Percentiles rank a stretch among this genome's conserved stretches.
Conservation (phyloP, 2,113 vertebrate species). For the Serinus canaria region DNA sequence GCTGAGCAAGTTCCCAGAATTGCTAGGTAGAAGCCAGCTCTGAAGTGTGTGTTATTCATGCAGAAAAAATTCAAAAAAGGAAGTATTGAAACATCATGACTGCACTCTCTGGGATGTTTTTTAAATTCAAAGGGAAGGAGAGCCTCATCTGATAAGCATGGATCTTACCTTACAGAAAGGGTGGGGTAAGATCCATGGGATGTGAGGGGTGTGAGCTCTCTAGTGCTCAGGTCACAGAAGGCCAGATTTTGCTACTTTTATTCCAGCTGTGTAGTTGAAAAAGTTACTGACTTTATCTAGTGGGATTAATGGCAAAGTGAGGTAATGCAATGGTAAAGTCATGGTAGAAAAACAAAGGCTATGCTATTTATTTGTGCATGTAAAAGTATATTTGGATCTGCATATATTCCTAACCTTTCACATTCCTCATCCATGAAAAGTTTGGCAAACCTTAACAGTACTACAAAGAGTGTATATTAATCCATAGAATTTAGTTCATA, state of each 20-base stretch:
- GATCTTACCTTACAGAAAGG: background rate
- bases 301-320: background rate
- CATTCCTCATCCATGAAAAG: slow-evolving; percentile 21
- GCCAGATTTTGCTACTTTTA: background rate
- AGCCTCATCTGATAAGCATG: background rate
- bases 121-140: background rate
- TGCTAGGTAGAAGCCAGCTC: background rate
- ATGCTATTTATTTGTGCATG: background rate
- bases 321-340: background rate
- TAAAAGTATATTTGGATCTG: slow-evolving; percentile 4
- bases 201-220: background rate
- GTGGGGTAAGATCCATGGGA: too few relatives aligned
- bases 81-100: background rate
- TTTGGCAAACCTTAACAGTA: background rate
- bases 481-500: slow-evolving; percentile 15
- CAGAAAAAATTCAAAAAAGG: background rate
- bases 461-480: slow-evolving; percentile 4
- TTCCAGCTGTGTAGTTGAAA: background rate
- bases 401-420: background rate
- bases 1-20: background rate
- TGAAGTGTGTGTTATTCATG: background rate
- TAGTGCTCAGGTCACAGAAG: background rate
- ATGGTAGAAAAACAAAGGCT: background rate
- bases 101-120: background rate
- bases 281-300: background rate